Percentiles rank a stretch among this genome's conserved stretches.
phyloP scores from a whole-genome alignment of 2,797 vertebrate species.

The Melanotaenia pygmaea region DNA sequence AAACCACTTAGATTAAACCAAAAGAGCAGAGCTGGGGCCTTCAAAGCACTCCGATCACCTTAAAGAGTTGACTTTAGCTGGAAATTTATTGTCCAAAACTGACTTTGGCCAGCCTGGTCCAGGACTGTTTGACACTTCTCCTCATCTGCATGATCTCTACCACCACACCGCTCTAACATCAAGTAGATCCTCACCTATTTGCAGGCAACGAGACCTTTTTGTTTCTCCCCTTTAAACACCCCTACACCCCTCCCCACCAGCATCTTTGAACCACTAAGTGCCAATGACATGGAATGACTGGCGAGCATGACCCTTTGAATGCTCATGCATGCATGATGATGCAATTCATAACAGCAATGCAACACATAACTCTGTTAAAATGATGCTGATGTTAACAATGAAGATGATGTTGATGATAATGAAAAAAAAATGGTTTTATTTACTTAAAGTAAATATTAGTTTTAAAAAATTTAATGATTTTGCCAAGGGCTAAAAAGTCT shows the following conservation, averaged over 20 bases:
- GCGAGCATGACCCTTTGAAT: constrained; percentile 84
- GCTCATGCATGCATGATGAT: constrained; percentile 80
- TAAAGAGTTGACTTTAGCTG: constrained; percentile 20
- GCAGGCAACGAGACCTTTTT: constrained; percentile 54
- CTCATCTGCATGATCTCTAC: constrained; percentile 78
- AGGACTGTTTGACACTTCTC: constrained; percentile 78
- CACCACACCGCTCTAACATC: constrained; percentile 67
- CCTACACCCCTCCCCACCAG: constrained; percentile 8
- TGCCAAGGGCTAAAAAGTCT: not conserved
- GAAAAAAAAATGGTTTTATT: constrained; percentile 27
- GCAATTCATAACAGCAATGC: constrained; percentile 67
- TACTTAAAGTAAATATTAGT: not conserved
- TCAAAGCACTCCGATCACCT: constrained; percentile 60
- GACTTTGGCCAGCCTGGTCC: constrained; percentile 67
- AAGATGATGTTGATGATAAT: constrained; percentile 46
- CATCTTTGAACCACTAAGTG: constrained; percentile 55
- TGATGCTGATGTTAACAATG: constrained; percentile 45
- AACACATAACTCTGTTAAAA: constrained; percentile 48
- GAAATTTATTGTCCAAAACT: constrained; percentile 55
- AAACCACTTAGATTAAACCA: constrained; percentile 19
- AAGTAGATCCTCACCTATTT: constrained; percentile 63
- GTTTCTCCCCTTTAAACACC: constrained; percentile 42
- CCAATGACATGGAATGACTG: constrained; percentile 77
- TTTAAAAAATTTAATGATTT: not conserved
- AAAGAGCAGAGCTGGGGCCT: constrained; percentile 69